Base-by-base conservation (phyloP, 2,888 invertebrate species). In the Danaus chrysippus region DNA sequence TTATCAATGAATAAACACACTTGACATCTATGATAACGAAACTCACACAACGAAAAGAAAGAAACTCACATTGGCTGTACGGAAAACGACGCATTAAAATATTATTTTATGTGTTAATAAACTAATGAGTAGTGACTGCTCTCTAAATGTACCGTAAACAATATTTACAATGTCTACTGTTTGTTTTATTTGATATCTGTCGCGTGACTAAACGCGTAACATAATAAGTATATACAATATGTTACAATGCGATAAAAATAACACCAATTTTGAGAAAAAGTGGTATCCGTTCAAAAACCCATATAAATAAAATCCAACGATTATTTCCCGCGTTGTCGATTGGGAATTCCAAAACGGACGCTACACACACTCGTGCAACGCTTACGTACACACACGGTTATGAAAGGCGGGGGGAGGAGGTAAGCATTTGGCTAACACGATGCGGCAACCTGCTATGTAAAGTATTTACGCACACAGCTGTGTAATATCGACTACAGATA, bases 361-460 rank as follows among this genome's bases (percentile, higher is more conserved):
- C 49, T 6, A 34, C 23, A 34, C 23, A 34, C 23, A 34, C 23
- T 34, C 5, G 5, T 23, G 23, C 8, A 17, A 17, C 17, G 17
- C 15, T 10, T 49, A 10, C 15, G n/a, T 17, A 49, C 49, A 15
- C 15, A 49, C 9, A 49, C 49, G 10, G 49, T 17, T 10, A 17
- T 17, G 54, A 53, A 55, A 57, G 23, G 23, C 23, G 6, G 23
- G 23, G 23, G 59, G 62, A 61, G 62, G 62, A 52, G 65, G 59
- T 72, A 73, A 76, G 62, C 55, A 56, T 67, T 65, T 69, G 49
- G 65, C 67, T 65, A 77, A 79, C 85, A 78, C 75, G 84, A 83
- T 77, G 68, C 71, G 68, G 86, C 82, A 68, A 49, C 17, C 54
- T 59, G 52, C 23, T 19, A 12, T 19, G 69, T 76, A 71, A 73